Evolutionary conservation across 2,113 vertebrate species (phyloP).

Genomic region (Dicentrarchus labrax): DNA sequence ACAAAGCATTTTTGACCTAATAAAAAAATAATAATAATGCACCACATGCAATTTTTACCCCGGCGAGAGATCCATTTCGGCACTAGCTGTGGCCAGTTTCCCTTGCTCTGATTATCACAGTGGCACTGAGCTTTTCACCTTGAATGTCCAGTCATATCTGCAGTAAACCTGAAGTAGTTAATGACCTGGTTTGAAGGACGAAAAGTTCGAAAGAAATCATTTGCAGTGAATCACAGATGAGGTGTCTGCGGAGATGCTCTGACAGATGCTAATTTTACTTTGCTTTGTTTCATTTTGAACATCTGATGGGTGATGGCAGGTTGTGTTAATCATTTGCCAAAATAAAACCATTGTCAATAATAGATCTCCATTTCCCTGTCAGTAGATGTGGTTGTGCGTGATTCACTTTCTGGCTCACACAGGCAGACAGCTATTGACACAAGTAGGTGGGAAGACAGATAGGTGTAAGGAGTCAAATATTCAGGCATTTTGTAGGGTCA

Average conservation of each 20-base stretch:
- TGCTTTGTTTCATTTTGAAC: background rate
- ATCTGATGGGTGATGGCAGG: slow-evolving; percentile 14
- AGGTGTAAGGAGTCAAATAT: slow-evolving; percentile 26
- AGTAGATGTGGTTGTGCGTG: slow-evolving; percentile 14
- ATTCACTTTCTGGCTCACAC: slow-evolving; percentile 7
- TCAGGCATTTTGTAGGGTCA: slow-evolving; percentile 3
- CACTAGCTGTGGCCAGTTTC: slow-evolving; percentile 30
- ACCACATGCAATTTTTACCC: slow-evolving; percentile 59
- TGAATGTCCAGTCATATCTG: slow-evolving; percentile 36
- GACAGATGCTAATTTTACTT: background rate
- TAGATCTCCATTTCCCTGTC: slow-evolving; percentile 34
- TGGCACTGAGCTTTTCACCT: slow-evolving; percentile 60
- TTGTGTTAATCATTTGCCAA: slow-evolving; percentile 2
- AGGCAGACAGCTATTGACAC: slow-evolving; percentile 11
- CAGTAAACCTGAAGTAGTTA: slow-evolving; percentile 19
- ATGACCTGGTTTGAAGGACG: slow-evolving; percentile 45
- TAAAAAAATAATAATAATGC: slow-evolving; percentile 66
- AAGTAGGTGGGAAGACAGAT: slow-evolving; percentile 25
- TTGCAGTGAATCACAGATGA: slow-evolving; percentile 1
- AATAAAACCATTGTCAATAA: slow-evolving; percentile 30
- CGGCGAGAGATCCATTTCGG: slow-evolving; percentile 51
- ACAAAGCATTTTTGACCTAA: slow-evolving; percentile 64
- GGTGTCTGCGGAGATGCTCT: background rate
- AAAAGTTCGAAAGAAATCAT: slow-evolving; percentile 28
- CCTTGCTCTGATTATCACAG: slow-evolving; percentile 57